phyloP scores from a whole-genome alignment of 2,888 invertebrate species.

The Dynastes hyllus region DNA sequence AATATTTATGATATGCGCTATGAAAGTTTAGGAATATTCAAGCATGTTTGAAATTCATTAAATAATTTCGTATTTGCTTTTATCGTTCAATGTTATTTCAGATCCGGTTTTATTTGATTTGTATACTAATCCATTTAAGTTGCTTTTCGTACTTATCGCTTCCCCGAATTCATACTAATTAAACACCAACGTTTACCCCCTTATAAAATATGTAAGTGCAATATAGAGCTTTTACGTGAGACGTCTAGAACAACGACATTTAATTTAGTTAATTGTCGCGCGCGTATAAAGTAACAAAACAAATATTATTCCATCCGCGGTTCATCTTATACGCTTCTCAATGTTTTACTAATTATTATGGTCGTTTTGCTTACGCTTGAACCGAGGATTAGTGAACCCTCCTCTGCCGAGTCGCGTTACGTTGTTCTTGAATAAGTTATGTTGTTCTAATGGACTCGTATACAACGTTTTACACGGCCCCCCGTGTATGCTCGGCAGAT shows the following conservation, averaged over 20 bases:
- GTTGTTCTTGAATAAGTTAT: constrained; percentile 44
- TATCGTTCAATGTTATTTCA: too few relatives aligned
- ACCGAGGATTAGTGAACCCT: constrained; percentile 34
- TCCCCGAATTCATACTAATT: too few relatives aligned
- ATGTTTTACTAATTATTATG: constrained; percentile 40
- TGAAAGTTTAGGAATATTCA: too few relatives aligned
- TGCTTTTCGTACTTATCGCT: too few relatives aligned
- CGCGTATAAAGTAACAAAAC: neutral
- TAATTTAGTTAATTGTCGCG: neutral
- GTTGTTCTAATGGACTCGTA: constrained; percentile 61
- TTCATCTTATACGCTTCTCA: neutral
- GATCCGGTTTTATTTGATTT: too few relatives aligned
- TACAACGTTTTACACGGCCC: constrained; percentile 59
- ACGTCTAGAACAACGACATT: neutral
- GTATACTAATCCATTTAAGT: too few relatives aligned
- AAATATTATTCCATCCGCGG: constrained; percentile 29
- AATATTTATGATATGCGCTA: too few relatives aligned
- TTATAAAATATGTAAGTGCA: too few relatives aligned
- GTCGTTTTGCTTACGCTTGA: constrained; percentile 30
- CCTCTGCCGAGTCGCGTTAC: neutral
- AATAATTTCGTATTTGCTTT: too few relatives aligned
- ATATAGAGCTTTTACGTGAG: neutral
- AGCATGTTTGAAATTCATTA: too few relatives aligned
- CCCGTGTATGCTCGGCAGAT: constrained; percentile 59
- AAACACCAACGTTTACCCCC: too few relatives aligned